Evolutionary conservation across 2,888 invertebrate genomes (phyloP).

Genomic region (Drosophila niveifrons): DNA sequence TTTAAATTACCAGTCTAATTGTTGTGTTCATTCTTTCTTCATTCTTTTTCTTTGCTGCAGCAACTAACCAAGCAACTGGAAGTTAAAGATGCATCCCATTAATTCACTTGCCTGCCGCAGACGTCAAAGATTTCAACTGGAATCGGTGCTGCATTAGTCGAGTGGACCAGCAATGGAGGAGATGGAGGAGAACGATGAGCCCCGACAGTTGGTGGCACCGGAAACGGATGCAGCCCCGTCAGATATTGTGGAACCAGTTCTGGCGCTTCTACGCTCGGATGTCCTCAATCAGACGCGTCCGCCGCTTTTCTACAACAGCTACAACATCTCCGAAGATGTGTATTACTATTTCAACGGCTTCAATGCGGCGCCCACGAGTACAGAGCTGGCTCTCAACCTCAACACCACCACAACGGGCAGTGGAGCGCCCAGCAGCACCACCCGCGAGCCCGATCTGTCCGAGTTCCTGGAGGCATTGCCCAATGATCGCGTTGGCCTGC

Average conservation of each 20-base stretch:
- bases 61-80: slow-evolving; percentile 1
- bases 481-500: slow-evolving; percentile 91
- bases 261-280: slow-evolving; percentile 59
- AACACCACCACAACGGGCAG: slow-evolving; percentile 29
- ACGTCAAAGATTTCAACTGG: slow-evolving; percentile 32
- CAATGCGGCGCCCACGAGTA: slow-evolving; percentile 61
- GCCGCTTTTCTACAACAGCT: slow-evolving; percentile 81
- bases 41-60: slow-evolving; percentile 11
- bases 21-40: not conserved
- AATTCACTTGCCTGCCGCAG: slow-evolving; percentile 49
- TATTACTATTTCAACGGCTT: slow-evolving; percentile 83
- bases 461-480: slow-evolving; percentile 86
- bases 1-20: not conserved
- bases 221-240: slow-evolving; percentile 55
- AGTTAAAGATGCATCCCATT: slow-evolving; percentile 59
- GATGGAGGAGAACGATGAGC: slow-evolving; percentile 66
- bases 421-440: slow-evolving; percentile 50
- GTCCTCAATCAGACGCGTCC: slow-evolving; percentile 71
- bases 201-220: slow-evolving; percentile 61
- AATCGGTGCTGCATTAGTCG: slow-evolving; percentile 54
- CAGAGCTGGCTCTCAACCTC: slow-evolving; percentile 52
- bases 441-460: slow-evolving; percentile 83
- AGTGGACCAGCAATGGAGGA: slow-evolving; percentile 51
- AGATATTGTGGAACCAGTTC: slow-evolving; percentile 55
- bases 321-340: slow-evolving; percentile 84